phyloP scores from a whole-genome alignment of 2,888 invertebrate species.

The Scaptomyza tumidula region DNA sequence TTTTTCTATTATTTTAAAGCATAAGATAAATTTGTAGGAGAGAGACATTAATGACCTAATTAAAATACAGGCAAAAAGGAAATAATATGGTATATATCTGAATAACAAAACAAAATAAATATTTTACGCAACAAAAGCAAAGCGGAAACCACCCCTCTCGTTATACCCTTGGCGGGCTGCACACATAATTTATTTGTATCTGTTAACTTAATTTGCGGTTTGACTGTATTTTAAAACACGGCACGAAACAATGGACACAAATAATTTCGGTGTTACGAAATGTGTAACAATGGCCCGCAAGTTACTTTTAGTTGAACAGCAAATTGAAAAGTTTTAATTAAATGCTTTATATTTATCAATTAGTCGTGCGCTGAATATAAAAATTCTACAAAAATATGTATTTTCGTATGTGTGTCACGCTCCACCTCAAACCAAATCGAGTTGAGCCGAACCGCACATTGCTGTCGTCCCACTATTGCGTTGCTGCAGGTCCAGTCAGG shows the following conservation, averaged over 20 bases:
- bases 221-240: slow-evolving; percentile 47
- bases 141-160: background rate
- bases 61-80: background rate
- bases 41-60: background rate
- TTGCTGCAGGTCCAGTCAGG: background rate
- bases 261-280: slow-evolving; percentile 43
- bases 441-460: background rate
- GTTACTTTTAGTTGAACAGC: slow-evolving; percentile 34
- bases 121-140: background rate
- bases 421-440: background rate
- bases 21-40: too few species aligned
- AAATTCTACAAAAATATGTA: slow-evolving; percentile 1
- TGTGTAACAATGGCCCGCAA: slow-evolving; percentile 40
- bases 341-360: slow-evolving; percentile 71
- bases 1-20: too few species aligned
- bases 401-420: slow-evolving; percentile 10
- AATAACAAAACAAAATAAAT: background rate
- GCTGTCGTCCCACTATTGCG: background rate
- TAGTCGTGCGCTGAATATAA: slow-evolving; percentile 30
- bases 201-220: slow-evolving; percentile 73
- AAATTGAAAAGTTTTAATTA: slow-evolving; percentile 72
- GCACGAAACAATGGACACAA: slow-evolving; percentile 60
- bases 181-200: slow-evolving; percentile 65
- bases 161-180: background rate
- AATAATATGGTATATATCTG: background rate